phyloP scores from a whole-genome alignment of 2,113 vertebrate genomes.

The Columbina picui region DNA sequence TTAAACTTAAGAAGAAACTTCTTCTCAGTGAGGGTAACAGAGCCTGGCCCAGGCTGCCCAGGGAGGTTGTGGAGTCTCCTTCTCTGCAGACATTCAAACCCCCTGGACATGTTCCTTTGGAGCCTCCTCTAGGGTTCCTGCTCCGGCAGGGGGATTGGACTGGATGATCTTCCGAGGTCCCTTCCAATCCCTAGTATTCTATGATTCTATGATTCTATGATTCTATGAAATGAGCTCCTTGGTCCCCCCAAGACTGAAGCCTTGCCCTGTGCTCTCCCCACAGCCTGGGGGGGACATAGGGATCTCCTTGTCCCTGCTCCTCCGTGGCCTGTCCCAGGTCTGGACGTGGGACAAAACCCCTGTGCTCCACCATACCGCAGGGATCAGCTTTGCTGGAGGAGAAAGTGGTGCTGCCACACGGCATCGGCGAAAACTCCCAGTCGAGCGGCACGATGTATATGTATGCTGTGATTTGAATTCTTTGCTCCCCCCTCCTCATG shows the following conservation, averaged over 20 bases:
- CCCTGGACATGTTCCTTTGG: too few species aligned
- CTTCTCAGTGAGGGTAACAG: too few species aligned
- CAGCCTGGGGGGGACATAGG: accelerated
- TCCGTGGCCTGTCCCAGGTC: background rate
- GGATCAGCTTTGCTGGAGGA: background rate
- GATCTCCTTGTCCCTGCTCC: background rate
- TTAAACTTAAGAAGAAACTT: too few species aligned
- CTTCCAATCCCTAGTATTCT: too few species aligned
- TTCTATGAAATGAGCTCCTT: background rate
- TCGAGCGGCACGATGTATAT: background rate
- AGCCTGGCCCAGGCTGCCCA: too few species aligned
- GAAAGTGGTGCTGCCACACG: accelerated
- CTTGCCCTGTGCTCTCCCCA: background rate
- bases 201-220: too few species aligned
- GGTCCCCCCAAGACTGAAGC: background rate
- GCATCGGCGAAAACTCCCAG: background rate
- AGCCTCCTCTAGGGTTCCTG: too few species aligned
- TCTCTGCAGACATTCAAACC: too few species aligned
- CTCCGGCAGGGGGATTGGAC: too few species aligned
- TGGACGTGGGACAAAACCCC: background rate
- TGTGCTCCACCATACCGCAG: accelerated
- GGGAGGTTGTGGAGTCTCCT: too few species aligned
- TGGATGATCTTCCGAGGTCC: too few species aligned
- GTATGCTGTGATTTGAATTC: slow-evolving; percentile 36
- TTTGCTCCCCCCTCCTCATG: background rate